Base-by-base conservation (phyloP, 2,797 vertebrate genomes). In the Alfaro cultratus region DNA sequence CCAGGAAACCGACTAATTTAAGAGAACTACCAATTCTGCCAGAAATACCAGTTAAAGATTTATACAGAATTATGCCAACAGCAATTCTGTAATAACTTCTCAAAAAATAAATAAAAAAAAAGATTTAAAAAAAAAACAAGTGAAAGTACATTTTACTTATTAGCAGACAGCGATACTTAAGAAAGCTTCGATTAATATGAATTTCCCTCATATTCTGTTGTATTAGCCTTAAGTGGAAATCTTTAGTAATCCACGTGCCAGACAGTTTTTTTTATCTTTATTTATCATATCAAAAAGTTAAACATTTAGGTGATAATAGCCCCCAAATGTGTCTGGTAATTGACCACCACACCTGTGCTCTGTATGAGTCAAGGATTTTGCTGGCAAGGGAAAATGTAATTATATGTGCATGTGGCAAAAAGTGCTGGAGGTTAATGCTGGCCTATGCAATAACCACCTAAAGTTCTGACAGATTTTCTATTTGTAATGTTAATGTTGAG, bases 361-460 rank as follows among this genome's bases (percentile, higher is more conserved):
- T 89, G 83, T 83, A 83, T 87, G 89, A 91, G 78, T 91, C 87
- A 92, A 93, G 90, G 91, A 76, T 86, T 93, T 73, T 31, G 71
- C 83, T 85, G 88, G 91, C 89, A 87, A 83, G 21, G 72, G 77
- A 68, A 88, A 84, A 91, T 93, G 3, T 68, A 86, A 91, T 93
- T 89, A 85, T 53, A 75, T 76, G 74, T 83, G 79, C 39, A 3
- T 84, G 86, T 80, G 43, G 87, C 81, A 73, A 83, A 75, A 88
- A 78, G 31, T 77, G 76, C 73, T 67, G 57, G 67, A 71, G 71
- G 81, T 87, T 85, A 76, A 36, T 86, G 76, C 78, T 83, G 83
- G 79, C 26, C 83, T 57, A 29, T 18, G 8, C 88, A 76, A 9
- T 83, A 80, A 29, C 36, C 78, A 71, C 36, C 47, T 43, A 41